Evolutionary conservation across 2,888 invertebrate species (phyloP).

Genomic region (Bedellia somnulentella): DNA sequence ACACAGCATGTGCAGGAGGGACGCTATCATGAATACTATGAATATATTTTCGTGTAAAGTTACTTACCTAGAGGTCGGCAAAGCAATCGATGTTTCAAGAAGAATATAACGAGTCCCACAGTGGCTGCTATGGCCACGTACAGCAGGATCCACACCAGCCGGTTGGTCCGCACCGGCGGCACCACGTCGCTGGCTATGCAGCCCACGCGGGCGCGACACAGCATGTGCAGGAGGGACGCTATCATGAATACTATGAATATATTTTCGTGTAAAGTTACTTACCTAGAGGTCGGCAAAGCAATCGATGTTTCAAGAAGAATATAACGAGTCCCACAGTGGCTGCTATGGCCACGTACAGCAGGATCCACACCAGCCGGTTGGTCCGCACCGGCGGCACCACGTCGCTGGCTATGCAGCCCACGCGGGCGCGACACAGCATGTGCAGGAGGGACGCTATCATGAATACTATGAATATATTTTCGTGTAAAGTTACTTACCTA

Average conservation of each 20-base stretch:
- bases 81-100: conserved; percentile 83
- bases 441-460: conserved; percentile 83
- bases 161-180: conserved; percentile 67
- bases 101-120: conserved; percentile 82
- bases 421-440: conserved; percentile 65
- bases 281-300: conserved; percentile 90
- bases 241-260: conserved; percentile 91
- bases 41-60: conserved; percentile 91
- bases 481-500: conserved; percentile 79
- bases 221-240: conserved; percentile 81
- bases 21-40: conserved; percentile 85
- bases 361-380: conserved; percentile 68
- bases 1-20: conserved; percentile 77
- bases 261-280: conserved; percentile 74
- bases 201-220: conserved; percentile 47
- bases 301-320: conserved; percentile 87
- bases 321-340: conserved; percentile 82
- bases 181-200: conserved; percentile 41
- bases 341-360: conserved; percentile 75
- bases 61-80: conserved; percentile 86
- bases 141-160: conserved; percentile 67
- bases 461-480: conserved; percentile 89
- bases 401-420: conserved; percentile 40
- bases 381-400: conserved; percentile 57
- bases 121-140: conserved; percentile 77